phyloP scores from a whole-genome alignment of 1,140 invertebrate genomes.

The Bombus terrestris region DNA sequence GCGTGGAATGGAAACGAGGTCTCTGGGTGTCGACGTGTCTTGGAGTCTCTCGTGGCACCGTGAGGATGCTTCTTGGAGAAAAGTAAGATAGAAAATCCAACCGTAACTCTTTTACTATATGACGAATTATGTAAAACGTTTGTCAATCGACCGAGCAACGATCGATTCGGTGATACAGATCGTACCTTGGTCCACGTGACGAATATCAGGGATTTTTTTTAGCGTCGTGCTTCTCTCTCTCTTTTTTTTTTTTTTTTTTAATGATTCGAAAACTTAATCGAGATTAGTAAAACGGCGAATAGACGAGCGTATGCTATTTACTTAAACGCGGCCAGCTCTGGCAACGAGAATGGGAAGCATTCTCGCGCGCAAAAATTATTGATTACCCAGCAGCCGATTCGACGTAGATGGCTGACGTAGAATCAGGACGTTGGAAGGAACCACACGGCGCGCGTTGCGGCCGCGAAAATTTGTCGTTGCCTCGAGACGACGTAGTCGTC shows the following conservation, averaged over 20 bases:
- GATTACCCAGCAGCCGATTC: slow-evolving; percentile 34
- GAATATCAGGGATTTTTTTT: too few species aligned
- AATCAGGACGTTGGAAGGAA: slow-evolving; percentile 11
- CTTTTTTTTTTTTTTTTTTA: too few species aligned
- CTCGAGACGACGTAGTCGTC: background rate
- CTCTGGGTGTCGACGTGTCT: background rate
- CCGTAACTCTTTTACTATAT: too few species aligned
- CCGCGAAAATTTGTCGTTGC: background rate
- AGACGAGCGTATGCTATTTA: too few species aligned
- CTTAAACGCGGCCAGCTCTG: too few species aligned
- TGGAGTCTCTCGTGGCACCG: background rate
- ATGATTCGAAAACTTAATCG: rapidly evolving
- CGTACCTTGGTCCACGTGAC: too few species aligned
- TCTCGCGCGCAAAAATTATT: slow-evolving; percentile 57
- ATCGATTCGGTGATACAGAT: rapidly evolving
- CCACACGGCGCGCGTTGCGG: background rate
- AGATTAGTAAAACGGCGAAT: too few species aligned
- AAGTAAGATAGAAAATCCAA: slow-evolving; percentile 9
- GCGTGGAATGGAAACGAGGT: background rate
- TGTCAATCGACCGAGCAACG: background rate
- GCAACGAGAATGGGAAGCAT: background rate
- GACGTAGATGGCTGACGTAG: slow-evolving; percentile 41
- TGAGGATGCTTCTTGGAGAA: slow-evolving; percentile 44
- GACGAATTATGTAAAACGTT: background rate
- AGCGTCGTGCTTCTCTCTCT: too few species aligned